Conservation (phyloP, 2,888 invertebrate genomes). For the Brachyopa scutellaris region DNA sequence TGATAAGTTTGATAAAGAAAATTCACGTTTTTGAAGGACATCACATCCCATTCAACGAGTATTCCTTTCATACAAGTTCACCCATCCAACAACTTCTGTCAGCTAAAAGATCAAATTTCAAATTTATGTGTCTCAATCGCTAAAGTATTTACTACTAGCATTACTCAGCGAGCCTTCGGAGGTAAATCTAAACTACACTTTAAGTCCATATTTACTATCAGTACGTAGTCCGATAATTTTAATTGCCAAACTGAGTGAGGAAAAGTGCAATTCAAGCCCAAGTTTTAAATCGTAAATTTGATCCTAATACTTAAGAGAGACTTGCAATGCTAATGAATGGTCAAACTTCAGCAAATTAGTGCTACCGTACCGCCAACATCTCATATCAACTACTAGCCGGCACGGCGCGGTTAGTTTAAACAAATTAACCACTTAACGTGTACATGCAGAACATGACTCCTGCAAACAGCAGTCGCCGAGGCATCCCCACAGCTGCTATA, state of each 20-base stretch:
- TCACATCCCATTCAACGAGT: too few relatives aligned
- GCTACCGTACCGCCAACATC: slow-evolving; percentile 56
- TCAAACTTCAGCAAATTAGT: slow-evolving; percentile 66
- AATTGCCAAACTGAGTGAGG: slow-evolving; percentile 22
- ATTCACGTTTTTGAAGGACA: too few relatives aligned
- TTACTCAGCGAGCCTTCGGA: too few relatives aligned
- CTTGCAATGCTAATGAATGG: slow-evolving; percentile 63
- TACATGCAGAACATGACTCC: slow-evolving; percentile 70
- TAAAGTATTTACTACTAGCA: too few relatives aligned
- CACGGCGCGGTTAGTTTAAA: slow-evolving; percentile 55
- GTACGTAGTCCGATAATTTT: background rate
- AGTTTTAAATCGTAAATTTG: slow-evolving; percentile 47
- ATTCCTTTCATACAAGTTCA: too few relatives aligned
- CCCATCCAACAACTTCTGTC: background rate
- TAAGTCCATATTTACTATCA: background rate
- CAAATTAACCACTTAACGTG: slow-evolving; percentile 72
- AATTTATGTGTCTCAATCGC: background rate
- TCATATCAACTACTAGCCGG: slow-evolving; percentile 13
- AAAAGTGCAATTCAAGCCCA: slow-evolving; percentile 4
- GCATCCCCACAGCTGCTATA: slow-evolving; percentile 17
- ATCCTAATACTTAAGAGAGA: slow-evolving; percentile 54
- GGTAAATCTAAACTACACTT: too few relatives aligned
- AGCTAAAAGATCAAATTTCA: background rate
- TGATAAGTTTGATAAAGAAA: too few relatives aligned
- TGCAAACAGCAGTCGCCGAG: slow-evolving; percentile 33